Conservation (phyloP, 2,888 invertebrate genomes). For the Athalia rosae region DNA sequence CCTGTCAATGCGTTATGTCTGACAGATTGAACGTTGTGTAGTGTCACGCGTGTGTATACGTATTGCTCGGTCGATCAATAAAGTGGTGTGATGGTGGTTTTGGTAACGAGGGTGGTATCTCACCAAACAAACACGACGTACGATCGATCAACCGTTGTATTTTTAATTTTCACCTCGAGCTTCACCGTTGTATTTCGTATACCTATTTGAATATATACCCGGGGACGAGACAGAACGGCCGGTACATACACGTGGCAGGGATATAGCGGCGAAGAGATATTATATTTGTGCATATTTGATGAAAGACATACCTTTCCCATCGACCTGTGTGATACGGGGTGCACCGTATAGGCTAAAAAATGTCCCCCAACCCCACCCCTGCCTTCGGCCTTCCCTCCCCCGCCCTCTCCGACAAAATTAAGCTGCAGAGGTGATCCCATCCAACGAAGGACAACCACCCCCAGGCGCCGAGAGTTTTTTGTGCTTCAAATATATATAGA, state of each 20-base stretch:
- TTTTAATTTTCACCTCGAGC: slow-evolving; percentile 30
- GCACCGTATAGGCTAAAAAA: slow-evolving; percentile 23
- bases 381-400: no score
- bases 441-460: slow-evolving; percentile 2
- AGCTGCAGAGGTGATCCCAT: slow-evolving; percentile 22
- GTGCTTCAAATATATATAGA: slow-evolving; percentile 34
- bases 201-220: no score
- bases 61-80: slow-evolving; percentile 28
- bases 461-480: slow-evolving; percentile 18
- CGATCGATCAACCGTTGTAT: slow-evolving; percentile 32
- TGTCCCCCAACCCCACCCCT: not conserved
- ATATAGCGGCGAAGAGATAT: no score
- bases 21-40: slow-evolving; percentile 1
- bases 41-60: not conserved
- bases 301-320: not conserved
- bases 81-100: slow-evolving; percentile 20
- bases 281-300: slow-evolving; percentile 27
- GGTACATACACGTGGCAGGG: no score
- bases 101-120: slow-evolving; percentile 38
- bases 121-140: slow-evolving; percentile 15
- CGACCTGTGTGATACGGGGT: not conserved
- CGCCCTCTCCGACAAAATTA: slow-evolving; percentile 22
- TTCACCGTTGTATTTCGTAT: not conserved
- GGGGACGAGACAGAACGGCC: no score
- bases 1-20: slow-evolving; percentile 16